Percentiles rank a stretch among this genome's conserved stretches.
These are phyloP conservation scores for Thripadectes ignobilis DNA, from an alignment of 2,797 vertebrate species.

Conservation along the genomic window DNA sequence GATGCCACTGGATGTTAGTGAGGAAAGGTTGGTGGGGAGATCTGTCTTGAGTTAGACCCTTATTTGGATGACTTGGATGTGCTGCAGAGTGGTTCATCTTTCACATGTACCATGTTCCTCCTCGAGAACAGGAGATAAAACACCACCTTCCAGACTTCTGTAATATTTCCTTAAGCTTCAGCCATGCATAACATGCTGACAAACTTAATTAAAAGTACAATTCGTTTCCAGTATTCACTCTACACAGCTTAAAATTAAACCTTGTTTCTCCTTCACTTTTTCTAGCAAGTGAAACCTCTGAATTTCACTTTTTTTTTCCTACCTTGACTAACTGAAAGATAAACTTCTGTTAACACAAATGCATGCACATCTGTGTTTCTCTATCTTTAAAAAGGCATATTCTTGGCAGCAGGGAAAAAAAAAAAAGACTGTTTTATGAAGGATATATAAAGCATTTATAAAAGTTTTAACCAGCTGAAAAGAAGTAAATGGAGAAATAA, in stretches of 20 bases:
- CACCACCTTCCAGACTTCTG: neutral
- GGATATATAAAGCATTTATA: neutral
- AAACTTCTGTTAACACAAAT: neutral
- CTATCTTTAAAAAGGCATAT: neutral
- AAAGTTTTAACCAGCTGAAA: neutral
- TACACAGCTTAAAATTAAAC: neutral
- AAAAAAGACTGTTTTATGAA: neutral
- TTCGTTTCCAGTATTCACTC: neutral
- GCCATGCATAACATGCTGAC: neutral
- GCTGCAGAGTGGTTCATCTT: neutral
- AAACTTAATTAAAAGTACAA: conserved; percentile 38
- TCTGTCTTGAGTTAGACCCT: neutral
- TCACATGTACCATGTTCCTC: neutral
- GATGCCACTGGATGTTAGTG: neutral
- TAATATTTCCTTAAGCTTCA: conserved; percentile 15
- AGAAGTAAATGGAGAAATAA: conserved; percentile 5
- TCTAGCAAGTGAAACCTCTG: neutral
- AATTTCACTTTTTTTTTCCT: neutral
- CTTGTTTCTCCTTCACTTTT: neutral
- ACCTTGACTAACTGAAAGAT: neutral
- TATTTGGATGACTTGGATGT: neutral
- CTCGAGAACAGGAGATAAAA: neutral
- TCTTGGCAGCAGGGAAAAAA: neutral
- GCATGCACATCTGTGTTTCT: neutral
- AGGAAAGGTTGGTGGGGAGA: neutral